Percentiles rank a stretch among this genome's conserved stretches.
Conservation (phyloP, 2,888 invertebrate genomes). For the Sphaeridia pumilis region DNA sequence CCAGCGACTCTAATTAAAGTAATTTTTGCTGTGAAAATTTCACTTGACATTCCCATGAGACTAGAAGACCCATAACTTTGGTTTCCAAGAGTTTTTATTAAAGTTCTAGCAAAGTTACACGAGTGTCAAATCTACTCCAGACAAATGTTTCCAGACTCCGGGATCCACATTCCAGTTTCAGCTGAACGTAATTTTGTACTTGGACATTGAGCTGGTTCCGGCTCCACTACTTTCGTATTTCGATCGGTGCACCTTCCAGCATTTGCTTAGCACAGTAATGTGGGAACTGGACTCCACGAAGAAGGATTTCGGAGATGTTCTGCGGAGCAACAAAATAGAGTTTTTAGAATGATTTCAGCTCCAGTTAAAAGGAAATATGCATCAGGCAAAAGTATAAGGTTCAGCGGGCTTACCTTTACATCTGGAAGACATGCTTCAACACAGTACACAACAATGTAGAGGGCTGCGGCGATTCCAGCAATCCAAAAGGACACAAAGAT, state of each 20-base stretch:
- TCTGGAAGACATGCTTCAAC: constrained; percentile 57
- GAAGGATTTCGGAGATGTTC: constrained; percentile 55
- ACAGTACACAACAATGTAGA: constrained; percentile 56
- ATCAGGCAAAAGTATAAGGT: neutral
- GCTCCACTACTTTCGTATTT: no score
- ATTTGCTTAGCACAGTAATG: constrained; percentile 58
- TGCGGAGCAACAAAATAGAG: constrained; percentile 41
- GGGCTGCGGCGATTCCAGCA: constrained; percentile 54
- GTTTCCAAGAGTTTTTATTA: no score
- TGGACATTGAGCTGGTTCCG: no score
- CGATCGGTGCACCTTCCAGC: constrained; percentile 41
- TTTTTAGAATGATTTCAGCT: neutral
- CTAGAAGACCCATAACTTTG: no score
- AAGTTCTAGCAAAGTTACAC: no score
- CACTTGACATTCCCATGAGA: no score
- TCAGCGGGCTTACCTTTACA: constrained; percentile 46
- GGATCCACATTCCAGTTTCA: no score
- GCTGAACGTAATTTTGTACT: no score
- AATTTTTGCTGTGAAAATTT: no score
- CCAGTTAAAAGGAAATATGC: neutral
- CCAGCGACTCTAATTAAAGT: no score
- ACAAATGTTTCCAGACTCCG: no score
- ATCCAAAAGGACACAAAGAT: constrained; percentile 56
- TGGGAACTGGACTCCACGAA: constrained; percentile 58
- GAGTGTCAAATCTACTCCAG: no score